Evolutionary conservation across 1,140 invertebrate genomes (phyloP).

Genomic region (Pseudachorutes palmiensis): DNA sequence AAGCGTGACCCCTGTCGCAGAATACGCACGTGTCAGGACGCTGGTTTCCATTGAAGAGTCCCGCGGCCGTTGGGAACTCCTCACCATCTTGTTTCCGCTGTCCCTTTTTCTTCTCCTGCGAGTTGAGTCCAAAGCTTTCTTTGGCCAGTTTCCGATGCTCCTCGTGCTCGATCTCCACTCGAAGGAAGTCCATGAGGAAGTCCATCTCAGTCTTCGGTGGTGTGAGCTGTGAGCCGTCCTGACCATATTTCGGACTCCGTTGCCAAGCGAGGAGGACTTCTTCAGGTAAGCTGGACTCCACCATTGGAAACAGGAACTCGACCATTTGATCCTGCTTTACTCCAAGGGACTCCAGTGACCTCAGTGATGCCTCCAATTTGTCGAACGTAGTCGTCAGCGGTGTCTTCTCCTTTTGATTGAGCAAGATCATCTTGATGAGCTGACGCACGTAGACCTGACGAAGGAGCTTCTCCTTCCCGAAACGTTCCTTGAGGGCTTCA

Average conservation of each 20-base stretch:
- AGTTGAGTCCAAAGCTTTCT: not conserved
- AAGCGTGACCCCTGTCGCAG: conserved; percentile 12
- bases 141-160: conserved; percentile 36
- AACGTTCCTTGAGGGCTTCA: not conserved
- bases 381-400: conserved; percentile 28
- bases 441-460: conserved; percentile 9
- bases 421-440: not conserved
- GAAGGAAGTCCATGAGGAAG: conserved; percentile 37
- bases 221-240: not conserved
- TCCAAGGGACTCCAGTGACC: conserved; percentile 41
- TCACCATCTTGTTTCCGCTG: not conserved
- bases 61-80: conserved; percentile 15
- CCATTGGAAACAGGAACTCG: conserved; percentile 41
- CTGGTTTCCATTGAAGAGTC: conserved; percentile 8
- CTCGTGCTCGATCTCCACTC: conserved; percentile 37
- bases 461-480: not conserved
- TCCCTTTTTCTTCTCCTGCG: conserved; percentile 11
- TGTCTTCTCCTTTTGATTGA: conserved; percentile 6
- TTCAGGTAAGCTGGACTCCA: conserved; percentile 40
- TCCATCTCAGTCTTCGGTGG: conserved; percentile 4
- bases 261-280: conserved; percentile 39
- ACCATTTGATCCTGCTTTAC: conserved; percentile 41
- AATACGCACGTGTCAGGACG: conserved; percentile 3
- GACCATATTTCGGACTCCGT: conserved; percentile 15
- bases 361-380: conserved; percentile 35